Evolutionary conservation across 2,797 vertebrate genomes (phyloP), one percentile per base, ranked within the genome.

Genomic region (Phrynocephalus vlangalii): DNA sequence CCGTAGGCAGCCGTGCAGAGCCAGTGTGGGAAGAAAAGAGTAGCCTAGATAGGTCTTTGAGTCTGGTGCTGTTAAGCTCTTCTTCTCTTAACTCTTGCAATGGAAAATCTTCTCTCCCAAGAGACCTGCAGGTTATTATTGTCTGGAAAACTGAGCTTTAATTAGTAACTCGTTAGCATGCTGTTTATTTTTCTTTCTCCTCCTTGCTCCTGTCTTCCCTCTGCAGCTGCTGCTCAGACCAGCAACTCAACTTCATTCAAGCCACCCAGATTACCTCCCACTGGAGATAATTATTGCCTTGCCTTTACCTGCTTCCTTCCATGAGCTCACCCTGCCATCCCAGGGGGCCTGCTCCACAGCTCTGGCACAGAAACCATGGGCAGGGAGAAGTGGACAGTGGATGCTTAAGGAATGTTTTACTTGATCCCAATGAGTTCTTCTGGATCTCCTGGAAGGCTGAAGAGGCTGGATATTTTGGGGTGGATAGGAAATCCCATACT

Each of bases 111-210:
- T 50, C 70, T 70, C 24, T 81, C 87, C 83, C 71, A 15, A 2
- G 87, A 85, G 87, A 80, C 48, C 48, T 9, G 24, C 87, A 81
- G 50, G 77, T 88, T 88, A 88, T 88, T 88, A 85, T 81, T 88
- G 68, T 68, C 81, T 89, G 80, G 76, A 73, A 75, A 79, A 87
- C 44, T 83, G 76, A 83, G 89, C 85, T 90, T 87, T 87, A 90
- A 90, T 90, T 90, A 90, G 89, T 82, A 68, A 68, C 67, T 76
- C 72, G 63, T 70, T 87, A 84, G 79, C 81, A 84, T 68, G 48
- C 76, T 87, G 85, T 84, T 90, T 87, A 87, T 87, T 89, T 89
- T 89, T 70, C 88, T 67, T 72, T 30, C 22, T 22, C 70, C 68
- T 76, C 78, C 7, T 0, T 60, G 82, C 66, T 50, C 67, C 56